Conservation (phyloP, 2,113 vertebrate species). For the Pitta sordida region DNA sequence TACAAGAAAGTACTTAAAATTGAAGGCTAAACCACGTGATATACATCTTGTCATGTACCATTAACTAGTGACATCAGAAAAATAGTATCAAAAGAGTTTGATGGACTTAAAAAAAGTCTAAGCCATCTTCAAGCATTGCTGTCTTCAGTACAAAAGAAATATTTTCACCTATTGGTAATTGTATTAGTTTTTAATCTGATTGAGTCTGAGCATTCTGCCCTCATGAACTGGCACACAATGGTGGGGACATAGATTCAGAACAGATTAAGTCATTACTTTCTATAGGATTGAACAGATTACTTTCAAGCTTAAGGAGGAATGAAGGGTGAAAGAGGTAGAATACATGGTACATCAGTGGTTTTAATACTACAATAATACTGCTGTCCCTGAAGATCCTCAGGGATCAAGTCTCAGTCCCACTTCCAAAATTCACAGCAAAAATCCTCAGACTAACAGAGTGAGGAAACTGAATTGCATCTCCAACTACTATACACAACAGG, state of each 20-base stretch:
- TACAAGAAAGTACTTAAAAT: not conserved
- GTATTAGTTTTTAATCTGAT: slow-evolving; percentile 42
- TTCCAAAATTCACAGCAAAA: not conserved
- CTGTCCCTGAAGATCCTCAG: not conserved
- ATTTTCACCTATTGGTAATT: slow-evolving; percentile 18
- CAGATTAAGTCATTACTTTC: slow-evolving; percentile 30
- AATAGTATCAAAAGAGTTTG: not conserved
- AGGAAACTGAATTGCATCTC: not conserved
- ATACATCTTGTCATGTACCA: not conserved
- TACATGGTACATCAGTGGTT: not conserved
- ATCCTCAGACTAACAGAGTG: not conserved
- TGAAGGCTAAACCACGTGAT: not conserved
- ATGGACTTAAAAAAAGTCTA: not conserved
- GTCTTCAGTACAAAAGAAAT: not conserved
- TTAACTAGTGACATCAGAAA: not conserved
- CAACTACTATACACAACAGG: not conserved
- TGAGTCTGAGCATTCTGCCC: not conserved
- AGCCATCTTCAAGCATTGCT: not conserved
- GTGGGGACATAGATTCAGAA: not conserved
- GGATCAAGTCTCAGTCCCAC: not conserved
- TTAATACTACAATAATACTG: not conserved
- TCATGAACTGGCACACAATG: not conserved
- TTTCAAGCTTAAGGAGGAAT: not conserved
- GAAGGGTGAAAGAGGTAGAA: not conserved
- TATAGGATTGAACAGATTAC: not conserved